These are phyloP conservation scores for Eristalis pertinax DNA, from an alignment of 2,888 invertebrate genomes.

Conservation along the genomic window DNA sequence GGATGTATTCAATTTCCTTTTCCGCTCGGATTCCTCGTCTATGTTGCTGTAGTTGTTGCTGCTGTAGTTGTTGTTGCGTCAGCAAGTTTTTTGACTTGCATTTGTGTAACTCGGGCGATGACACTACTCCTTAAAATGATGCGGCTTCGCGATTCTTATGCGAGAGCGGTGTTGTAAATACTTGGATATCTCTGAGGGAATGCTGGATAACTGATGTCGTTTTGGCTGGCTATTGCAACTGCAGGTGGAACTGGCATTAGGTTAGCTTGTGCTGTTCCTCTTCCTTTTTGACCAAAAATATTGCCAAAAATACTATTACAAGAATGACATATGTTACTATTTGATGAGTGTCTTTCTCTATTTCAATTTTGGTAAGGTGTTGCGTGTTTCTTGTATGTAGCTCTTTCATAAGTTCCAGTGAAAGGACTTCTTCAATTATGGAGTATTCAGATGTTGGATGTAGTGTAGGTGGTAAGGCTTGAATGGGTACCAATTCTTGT, in stretches of 20 bases:
- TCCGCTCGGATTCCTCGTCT: too few species aligned
- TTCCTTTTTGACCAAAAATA: neutral
- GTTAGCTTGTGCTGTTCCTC: neutral
- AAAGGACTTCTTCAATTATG: slow-evolving; percentile 10
- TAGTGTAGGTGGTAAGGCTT: slow-evolving; percentile 5
- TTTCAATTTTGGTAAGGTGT: neutral
- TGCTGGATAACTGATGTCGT: neutral
- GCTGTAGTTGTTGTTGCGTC: too few species aligned
- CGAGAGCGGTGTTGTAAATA: neutral
- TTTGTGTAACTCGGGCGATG: too few species aligned
- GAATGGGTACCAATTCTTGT: slow-evolving; percentile 7
- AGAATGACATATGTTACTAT: neutral
- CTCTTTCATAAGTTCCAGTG: slow-evolving; percentile 11
- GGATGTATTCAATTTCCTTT: too few species aligned
- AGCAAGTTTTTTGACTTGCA: too few species aligned
- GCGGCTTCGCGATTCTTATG: neutral
- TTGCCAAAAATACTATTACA: neutral
- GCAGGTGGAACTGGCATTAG: neutral
- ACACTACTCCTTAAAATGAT: too few species aligned
- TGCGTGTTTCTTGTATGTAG: neutral
- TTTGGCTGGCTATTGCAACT: neutral
- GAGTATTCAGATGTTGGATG: slow-evolving; percentile 2
- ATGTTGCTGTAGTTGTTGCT: too few species aligned
- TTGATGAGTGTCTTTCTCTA: neutral
- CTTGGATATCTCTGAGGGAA: neutral